These are phyloP conservation scores for Caenorhabditis plicata DNA, from an alignment of 2,888 invertebrate species.

Conservation along the genomic window DNA sequence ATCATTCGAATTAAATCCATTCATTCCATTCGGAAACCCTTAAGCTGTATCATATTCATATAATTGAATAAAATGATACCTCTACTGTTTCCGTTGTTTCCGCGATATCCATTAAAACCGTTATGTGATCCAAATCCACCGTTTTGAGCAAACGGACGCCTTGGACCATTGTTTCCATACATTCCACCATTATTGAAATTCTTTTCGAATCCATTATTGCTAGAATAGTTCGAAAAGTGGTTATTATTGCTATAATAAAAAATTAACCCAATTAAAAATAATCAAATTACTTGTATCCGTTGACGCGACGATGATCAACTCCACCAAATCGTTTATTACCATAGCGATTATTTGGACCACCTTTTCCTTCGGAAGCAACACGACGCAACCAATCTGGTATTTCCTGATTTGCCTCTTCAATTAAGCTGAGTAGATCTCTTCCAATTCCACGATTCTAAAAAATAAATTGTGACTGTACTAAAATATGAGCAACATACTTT, in stretches of 20 bases:
- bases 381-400: constrained; percentile 46
- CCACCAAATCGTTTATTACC: constrained; percentile 26
- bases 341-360: constrained; percentile 6
- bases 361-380: constrained; percentile 39
- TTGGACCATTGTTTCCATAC: constrained; percentile 10
- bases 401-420: constrained; percentile 43
- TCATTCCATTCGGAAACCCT: neutral
- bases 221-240: neutral
- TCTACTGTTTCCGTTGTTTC: constrained; percentile 4
- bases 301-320: constrained; percentile 23
- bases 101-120: constrained; percentile 11
- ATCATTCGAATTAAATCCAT: constrained; percentile 8
- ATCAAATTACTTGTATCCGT: constrained; percentile 1
- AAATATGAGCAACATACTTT: constrained; percentile 26
- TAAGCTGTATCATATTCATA: neutral
- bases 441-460: constrained; percentile 42
- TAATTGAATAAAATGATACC: neutral
- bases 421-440: constrained; percentile 33
- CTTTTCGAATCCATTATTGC: constrained; percentile 1
- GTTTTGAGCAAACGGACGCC: constrained; percentile 22
- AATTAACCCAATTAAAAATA: neutral
- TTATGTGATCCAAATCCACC: constrained; percentile 28
- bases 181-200: constrained; percentile 2
- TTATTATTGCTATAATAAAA: neutral
- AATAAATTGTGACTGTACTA: neutral